phyloP scores from a whole-genome alignment of 2,797 vertebrate species.

The Crotalus adamanteus region DNA sequence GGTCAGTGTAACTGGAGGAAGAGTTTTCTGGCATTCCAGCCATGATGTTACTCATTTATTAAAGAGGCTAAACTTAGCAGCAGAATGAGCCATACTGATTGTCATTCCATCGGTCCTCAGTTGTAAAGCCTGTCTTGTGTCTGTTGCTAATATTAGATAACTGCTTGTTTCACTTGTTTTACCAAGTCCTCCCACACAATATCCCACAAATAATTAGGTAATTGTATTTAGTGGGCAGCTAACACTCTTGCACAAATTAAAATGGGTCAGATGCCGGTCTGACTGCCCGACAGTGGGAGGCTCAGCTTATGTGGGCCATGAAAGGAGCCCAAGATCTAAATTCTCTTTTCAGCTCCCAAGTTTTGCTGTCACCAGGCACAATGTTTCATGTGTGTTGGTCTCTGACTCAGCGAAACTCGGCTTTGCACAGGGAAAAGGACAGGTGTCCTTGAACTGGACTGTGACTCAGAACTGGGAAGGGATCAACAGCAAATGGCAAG shows the following conservation, averaged over 20 bases:
- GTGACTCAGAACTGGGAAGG: background rate
- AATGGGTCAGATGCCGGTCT: conserved; percentile 52
- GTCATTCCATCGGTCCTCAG: conserved; percentile 60
- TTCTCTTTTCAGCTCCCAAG: conserved; percentile 53
- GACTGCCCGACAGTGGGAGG: conserved; percentile 42
- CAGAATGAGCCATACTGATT: conserved; percentile 50
- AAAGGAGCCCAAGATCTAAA: conserved; percentile 52
- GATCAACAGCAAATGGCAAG: background rate
- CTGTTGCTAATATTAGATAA: conserved; percentile 61
- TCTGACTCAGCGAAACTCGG: conserved; percentile 13
- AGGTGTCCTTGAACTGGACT: background rate
- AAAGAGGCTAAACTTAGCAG: conserved; percentile 60
- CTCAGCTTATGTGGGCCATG: conserved; percentile 55
- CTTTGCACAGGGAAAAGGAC: conserved; percentile 11
- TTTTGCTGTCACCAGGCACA: conserved; percentile 47
- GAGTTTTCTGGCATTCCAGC: conserved; percentile 40
- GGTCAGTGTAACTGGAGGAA: conserved; percentile 52
- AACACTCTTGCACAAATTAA: conserved; percentile 40
- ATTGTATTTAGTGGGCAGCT: conserved; percentile 49
- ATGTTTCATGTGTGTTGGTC: conserved; percentile 36
- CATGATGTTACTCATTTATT: conserved; percentile 59
- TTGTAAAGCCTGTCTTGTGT: conserved; percentile 63
- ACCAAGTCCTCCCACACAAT: conserved; percentile 22
- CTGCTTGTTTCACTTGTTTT: conserved; percentile 46
- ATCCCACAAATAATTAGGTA: conserved; percentile 62